Percentiles rank a stretch among this genome's conserved stretches.
Conservation (phyloP, 2,888 invertebrate species). For the Slavum lentiscoides region DNA sequence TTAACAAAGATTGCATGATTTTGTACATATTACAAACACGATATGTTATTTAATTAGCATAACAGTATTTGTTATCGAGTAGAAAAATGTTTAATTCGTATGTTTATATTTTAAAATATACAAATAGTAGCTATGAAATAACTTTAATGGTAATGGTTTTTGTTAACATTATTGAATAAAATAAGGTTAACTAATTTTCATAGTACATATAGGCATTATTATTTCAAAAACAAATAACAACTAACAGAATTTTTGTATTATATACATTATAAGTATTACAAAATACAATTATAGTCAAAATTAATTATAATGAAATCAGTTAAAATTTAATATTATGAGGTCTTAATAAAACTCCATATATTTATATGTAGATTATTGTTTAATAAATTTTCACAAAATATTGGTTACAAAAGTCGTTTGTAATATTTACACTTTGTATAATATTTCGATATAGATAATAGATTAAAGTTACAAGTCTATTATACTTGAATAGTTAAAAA, state of each 20-base stretch:
- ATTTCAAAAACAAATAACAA: background rate
- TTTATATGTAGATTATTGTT: no score
- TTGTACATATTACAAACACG: constrained; percentile 6
- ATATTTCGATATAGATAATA: no score
- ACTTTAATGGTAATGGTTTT: background rate
- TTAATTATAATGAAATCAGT: background rate
- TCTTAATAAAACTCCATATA: no score
- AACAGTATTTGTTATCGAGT: background rate
- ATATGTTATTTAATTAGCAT: constrained; percentile 16
- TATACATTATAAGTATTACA: background rate
- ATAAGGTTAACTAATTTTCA: background rate
- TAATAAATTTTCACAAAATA: no score
- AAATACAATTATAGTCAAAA: background rate
- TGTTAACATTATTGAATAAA: background rate
- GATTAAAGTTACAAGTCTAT: no score
- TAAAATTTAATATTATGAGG: no score
- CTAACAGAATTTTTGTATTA: background rate
- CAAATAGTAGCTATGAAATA: no score
- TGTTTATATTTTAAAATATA: background rate
- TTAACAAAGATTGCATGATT: constrained; percentile 21
- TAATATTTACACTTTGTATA: no score
- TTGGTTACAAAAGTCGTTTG: no score
- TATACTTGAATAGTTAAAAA: no score
- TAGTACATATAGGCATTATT: background rate
- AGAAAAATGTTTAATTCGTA: background rate